Evolutionary conservation across 1,140 invertebrate species (phyloP).

Genomic region (Zophobas morio): DNA sequence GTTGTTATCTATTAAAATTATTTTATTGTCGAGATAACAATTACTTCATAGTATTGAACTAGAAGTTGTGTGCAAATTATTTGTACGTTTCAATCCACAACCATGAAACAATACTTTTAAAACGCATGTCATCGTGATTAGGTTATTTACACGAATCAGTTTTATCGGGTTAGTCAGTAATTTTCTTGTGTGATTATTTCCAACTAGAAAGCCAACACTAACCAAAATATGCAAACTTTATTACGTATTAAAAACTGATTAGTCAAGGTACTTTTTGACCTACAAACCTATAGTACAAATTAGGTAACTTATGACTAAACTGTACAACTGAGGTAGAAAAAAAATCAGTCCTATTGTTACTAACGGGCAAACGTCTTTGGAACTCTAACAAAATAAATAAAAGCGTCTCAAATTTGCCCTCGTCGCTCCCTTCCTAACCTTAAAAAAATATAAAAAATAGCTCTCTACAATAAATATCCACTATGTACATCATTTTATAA

Average conservation of each 20-base stretch:
- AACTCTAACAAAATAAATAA: background rate
- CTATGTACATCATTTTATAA: conserved; percentile 40
- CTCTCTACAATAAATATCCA: conserved; percentile 54
- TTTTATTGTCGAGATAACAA: no score
- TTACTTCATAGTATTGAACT: no score
- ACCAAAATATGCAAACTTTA: no score
- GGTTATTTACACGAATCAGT: no score
- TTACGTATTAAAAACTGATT: background rate
- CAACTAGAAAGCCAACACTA: no score
- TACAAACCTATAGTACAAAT: conserved; percentile 23
- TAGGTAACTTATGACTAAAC: conserved; percentile 63
- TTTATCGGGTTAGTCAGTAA: no score
- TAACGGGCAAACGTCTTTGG: conserved; percentile 57
- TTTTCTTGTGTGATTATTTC: no score
- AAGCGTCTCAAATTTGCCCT: conserved; percentile 7
- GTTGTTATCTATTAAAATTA: no score
- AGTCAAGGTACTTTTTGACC: conserved; percentile 6
- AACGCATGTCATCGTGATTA: no score
- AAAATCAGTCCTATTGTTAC: conserved; percentile 65
- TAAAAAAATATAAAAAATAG: conserved; percentile 46
- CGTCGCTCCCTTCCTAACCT: background rate
- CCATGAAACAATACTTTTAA: no score
- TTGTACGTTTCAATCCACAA: no score
- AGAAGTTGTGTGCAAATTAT: no score
- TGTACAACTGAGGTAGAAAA: conserved; percentile 66